Percentiles rank a stretch among this genome's conserved stretches.
These are phyloP conservation scores for Petrocephalus zakoni DNA, from an alignment of 2,113 vertebrate genomes.

Conservation along the genomic window DNA sequence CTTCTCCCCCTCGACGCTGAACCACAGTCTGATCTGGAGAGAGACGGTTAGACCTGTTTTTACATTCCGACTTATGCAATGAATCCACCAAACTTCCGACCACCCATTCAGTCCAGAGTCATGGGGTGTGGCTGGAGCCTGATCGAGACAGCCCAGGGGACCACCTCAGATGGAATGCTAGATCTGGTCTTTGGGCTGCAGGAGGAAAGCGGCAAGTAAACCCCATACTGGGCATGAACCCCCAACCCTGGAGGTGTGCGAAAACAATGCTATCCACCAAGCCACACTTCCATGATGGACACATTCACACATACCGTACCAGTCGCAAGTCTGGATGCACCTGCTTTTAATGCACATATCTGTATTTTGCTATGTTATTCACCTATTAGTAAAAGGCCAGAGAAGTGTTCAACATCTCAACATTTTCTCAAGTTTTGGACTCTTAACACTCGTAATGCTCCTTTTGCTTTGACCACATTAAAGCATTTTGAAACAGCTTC, in stretches of 20 bases:
- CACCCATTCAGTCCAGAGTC: neutral
- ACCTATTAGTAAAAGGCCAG: neutral
- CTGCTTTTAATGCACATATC: neutral
- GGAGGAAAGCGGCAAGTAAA: neutral
- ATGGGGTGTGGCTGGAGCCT: neutral
- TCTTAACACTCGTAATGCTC: neutral
- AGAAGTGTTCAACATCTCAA: neutral
- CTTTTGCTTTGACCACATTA: neutral
- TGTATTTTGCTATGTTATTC: neutral
- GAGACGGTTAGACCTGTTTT: neutral
- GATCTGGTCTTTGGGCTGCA: neutral
- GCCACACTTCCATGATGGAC: neutral
- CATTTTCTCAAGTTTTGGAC: neutral
- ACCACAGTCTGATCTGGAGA: constrained; percentile 63
- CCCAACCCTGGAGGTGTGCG: neutral
- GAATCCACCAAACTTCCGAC: neutral
- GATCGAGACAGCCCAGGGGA: neutral
- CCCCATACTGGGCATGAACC: neutral
- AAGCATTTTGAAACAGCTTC: neutral
- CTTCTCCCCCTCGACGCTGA: constrained; percentile 58
- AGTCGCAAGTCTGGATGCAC: neutral
- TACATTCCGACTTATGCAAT: neutral
- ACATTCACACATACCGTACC: neutral
- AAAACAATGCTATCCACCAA: neutral
- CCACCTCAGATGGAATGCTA: neutral